phyloP scores from a whole-genome alignment of 2,888 invertebrate genomes.

The Morinoia aosen region DNA sequence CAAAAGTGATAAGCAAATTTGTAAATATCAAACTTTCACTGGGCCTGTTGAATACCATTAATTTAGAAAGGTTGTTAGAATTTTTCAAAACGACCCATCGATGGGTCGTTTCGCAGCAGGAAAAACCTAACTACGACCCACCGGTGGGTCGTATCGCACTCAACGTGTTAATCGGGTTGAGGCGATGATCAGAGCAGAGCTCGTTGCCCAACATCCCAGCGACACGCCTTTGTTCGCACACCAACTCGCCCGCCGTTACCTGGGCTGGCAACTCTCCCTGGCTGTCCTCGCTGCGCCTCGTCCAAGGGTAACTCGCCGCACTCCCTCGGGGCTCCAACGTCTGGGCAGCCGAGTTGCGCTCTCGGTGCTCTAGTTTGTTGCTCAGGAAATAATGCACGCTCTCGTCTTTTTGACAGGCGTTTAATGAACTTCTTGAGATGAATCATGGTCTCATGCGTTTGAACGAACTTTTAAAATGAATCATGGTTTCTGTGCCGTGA shows the following conservation, averaged over 20 bases:
- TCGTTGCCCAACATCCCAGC: neutral
- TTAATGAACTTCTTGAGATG: no score
- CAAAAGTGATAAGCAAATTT: no score
- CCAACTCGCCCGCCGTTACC: conserved; percentile 6
- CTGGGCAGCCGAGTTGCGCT: neutral
- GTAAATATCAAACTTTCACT: no score
- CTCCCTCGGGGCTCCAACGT: neutral
- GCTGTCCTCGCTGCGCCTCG: neutral
- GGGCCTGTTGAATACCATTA: no score
- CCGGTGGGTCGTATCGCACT: no score
- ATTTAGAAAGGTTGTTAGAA: no score
- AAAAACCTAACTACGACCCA: no score
- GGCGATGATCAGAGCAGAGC: neutral
- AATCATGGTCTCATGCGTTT: neutral
- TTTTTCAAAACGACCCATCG: no score
- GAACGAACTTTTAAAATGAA: neutral
- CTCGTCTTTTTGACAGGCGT: neutral
- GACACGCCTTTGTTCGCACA: conserved; percentile 27
- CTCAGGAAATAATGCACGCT: neutral
- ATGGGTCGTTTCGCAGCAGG: no score
- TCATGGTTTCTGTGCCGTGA: neutral
- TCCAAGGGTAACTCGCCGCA: conserved; percentile 18
- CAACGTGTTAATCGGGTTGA: neutral
- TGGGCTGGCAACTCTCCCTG: neutral
- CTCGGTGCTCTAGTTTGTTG: neutral